Base-by-base conservation (phyloP, 2,888 invertebrate genomes). In the Cephus spinipes region DNA sequence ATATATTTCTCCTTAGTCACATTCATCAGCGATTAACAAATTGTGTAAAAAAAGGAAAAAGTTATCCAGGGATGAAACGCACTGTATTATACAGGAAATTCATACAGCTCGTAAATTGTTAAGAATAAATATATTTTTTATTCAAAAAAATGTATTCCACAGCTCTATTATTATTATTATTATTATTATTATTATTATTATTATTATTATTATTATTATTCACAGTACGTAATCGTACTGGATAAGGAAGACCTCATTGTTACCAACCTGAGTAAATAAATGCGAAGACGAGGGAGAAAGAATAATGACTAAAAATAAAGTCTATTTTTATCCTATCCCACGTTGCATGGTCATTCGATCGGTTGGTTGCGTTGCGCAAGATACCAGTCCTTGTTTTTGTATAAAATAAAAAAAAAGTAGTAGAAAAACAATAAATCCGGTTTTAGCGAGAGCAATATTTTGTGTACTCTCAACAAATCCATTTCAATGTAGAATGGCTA, bases 371-470 rank as follows among this genome's bases (percentile, higher is more conserved):
- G 9, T 9, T 23, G 0, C 2, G 23, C 55, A 55, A 55, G 55
- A 9, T 55, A 30, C 9, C 55, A 6, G 2, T 9, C 23, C 0
- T 55, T 23, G 6, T 55, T 55, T 55, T 23, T 55, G 9, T 55
- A 33, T 40, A 69, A 36, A 69, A n/a, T 6, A 11, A 40, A 69
- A 73, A 74, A 76, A 33, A 34, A 73, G 30, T 6, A 69, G n/a
- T 33, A 31, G 12, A 75, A 15, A 31, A 0, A 34, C 76, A 68
- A 73, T 73, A 75, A 73, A 73, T 69, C 31, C 71, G 73, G 23
- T 31, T 69, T 33, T 12, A 75, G 78, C 73, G 78, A 78, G 76
- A 79, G 80, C 78, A 77, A 77, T 75, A 69, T 73, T 76, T 75
- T 15, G 1, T 31, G 23, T 55, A 23, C 23, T 23, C 2, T 23